Conservation (phyloP, 2,888 invertebrate species). For the Leuctra nigra region DNA sequence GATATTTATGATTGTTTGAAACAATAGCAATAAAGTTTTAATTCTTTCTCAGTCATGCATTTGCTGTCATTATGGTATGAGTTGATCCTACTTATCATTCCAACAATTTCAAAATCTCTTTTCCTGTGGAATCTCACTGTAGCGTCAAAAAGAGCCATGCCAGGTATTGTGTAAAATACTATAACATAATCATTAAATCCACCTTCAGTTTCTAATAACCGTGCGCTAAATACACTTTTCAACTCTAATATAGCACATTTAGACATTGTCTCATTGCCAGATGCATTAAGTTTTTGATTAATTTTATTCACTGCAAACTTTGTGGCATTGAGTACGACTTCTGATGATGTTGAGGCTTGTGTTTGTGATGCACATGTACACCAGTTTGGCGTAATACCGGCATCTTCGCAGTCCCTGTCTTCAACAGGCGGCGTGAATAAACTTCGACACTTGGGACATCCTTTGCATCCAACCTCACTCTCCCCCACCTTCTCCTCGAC, state of each 20-base stretch:
- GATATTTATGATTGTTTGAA: too few species aligned
- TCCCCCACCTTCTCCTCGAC: constrained; percentile 37
- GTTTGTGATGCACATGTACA: constrained; percentile 50
- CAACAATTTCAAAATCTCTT: constrained; percentile 46
- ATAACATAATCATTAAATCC: constrained; percentile 51
- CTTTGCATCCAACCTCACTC: constrained; percentile 16
- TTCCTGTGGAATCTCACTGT: constrained; percentile 45
- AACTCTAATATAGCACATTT: constrained; percentile 48
- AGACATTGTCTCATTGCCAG: constrained; percentile 33
- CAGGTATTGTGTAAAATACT: constrained; percentile 61
- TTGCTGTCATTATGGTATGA: constrained; percentile 45
- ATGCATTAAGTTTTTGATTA: constrained; percentile 35
- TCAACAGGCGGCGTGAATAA: constrained; percentile 51
- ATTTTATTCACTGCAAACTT: constrained; percentile 43
- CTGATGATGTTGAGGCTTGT: constrained; percentile 37
- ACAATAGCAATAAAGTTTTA: constrained; percentile 51
- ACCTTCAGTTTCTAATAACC: too few species aligned
- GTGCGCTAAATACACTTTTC: constrained; percentile 46
- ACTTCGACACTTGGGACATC: constrained; percentile 58
- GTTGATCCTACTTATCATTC: constrained; percentile 54
- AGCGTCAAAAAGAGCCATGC: constrained; percentile 61
- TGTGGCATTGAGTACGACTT: constrained; percentile 48
- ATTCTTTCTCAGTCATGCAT: constrained; percentile 46
- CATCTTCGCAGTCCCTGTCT: constrained; percentile 61
- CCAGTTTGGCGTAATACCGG: constrained; percentile 64